Evolutionary conservation across 2,797 vertebrate genomes (phyloP), one percentile per base, ranked within the genome.

Genomic region (Clarias pachynema): DNA sequence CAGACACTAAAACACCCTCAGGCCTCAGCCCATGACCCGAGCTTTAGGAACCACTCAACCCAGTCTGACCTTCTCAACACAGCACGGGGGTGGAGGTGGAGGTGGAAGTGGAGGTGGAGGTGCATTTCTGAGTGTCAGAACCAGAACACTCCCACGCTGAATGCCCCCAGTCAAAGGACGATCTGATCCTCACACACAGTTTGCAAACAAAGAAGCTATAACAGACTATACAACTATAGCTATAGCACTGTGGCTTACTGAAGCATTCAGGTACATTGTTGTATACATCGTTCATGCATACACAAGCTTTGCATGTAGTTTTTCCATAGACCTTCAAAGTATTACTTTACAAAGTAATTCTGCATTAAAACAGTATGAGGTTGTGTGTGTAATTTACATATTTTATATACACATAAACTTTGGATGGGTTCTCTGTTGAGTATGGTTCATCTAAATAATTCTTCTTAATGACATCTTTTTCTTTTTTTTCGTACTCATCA

Each of bases 181-280:
- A 95, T 91, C 86, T 1, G 90, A 95, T 92, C 92, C 90, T 89
- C 89, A 72, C 77, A 91, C 91, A 92, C 87, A 93, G 93, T 96
- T 95, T 94, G 92, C 92, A 96, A 96, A 96, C 94, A 95, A 89
- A 89, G 91, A 91, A 94, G 89, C 93, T 81, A 77, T 89, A 72
- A 83, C 57, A 69, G 57, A 59, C 34, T 49, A 49, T 49, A 49
- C 12, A 10, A 49, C 44, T 49, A 79, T 34, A 68, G 69, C 69
- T 74, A 40, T 20, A 79, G 70, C 65, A 68, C 26, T 10, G 4
- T 49, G 14, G 18, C 16, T 10, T 56, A 12, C 18, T 34, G 18
- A 57, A 34, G 59, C 44, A 15, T 26, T 8, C 4, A 4, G 49
- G 34, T 26, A 79, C 7, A 79, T 49, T 31, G 31, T 31, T 12